Evolutionary conservation across 1,140 invertebrate species (phyloP), one percentile per base, ranked within the genome.

Genomic region (Drosophila navojoa): DNA sequence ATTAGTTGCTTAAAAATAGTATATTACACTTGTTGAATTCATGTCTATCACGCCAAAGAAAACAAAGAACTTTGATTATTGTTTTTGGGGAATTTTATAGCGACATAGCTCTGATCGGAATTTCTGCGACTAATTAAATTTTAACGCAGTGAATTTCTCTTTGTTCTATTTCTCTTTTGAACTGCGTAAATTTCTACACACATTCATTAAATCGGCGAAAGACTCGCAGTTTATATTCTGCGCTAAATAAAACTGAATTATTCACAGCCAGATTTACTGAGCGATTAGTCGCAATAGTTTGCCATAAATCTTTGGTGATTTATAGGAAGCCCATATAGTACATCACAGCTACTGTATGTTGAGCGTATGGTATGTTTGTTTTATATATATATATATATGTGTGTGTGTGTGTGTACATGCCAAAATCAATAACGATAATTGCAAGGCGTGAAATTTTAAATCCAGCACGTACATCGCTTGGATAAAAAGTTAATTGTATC

Each of bases 391-490:
- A 22, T 68, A 69, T 73, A 68, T 76, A 73, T 57, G 70, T 9
- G 9, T 11, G 19, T 27, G 29, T 68, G 63, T 57, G 70, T 32
- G 45, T 22, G 47, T 29, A 27, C 67, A 62, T 53, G 78, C 78
- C 75, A 76, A 64, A 76, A 81, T 87, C 81, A 79, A 82, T 87
- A 87, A 50, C 67, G 67, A 87, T 86, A 76, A 86, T 86, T 75
- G 79, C 68, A 60, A 57, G 66, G 79, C 82, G 79, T 67, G 82
- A 76, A 87, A 72, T 35, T 49, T 68, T 44, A 76, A 77, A 71
- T 71, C 19, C 54, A 47, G 61, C 75, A 66, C 81, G 60, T 74
- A 74, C 68, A 27, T 59, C 42, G 63, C 22, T 25, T 16, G 32
- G 16, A 59, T 57, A 59, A 45, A 59, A 53, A 53, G 47, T 54